Evolutionary conservation across 1,140 invertebrate genomes (phyloP), one percentile per base, ranked within the genome.

Genomic region (Radopholus similis): DNA sequence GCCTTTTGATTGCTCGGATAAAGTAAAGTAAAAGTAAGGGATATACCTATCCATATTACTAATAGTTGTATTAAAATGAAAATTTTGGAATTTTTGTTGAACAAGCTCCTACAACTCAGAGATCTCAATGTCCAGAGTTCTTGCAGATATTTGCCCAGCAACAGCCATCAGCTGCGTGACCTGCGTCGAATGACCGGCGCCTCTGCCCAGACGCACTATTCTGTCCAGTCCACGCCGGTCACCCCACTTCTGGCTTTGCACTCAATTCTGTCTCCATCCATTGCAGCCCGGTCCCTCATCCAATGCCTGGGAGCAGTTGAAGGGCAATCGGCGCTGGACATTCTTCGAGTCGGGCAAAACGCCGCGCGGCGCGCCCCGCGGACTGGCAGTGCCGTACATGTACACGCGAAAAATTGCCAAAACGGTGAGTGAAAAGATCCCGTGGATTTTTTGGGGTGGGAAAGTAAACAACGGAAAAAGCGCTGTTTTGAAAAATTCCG

Each of bases 291-390:
- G 26, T 18, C 40, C 28, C 40, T 35, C 60, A 9, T 21, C 60
- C 26, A 54, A 63, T 65, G 34, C 15, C 40, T 21, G 21, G 35
- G 35, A 28, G 6, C 18, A 62, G 28, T 28, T 15, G 8, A 38
- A 62, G 15, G 59, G 66, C 15, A 47, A 56, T 11, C 44, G 76
- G 23, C 47, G 77, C 32, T 77, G 76, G 76, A 77, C 77, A 15
- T 77, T 80, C 51, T 74, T 80, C 44, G 76, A 77, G 59, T 69
- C 58, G 34, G 71, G 69, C 5, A 79, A 80, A 65, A 77, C 77
- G 23, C 71, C 76, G 13, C 55, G 77, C 21, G 75, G 71, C n/a
- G 74, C 69, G 35, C 77, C 75, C 11, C 59, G 77, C 37, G 75
- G 75, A 4, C 42, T 77, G 8, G 77, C 77, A 6, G 69, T 74